phyloP scores from a whole-genome alignment of 2,113 vertebrate species.

The Dromaius novaehollandiae region DNA sequence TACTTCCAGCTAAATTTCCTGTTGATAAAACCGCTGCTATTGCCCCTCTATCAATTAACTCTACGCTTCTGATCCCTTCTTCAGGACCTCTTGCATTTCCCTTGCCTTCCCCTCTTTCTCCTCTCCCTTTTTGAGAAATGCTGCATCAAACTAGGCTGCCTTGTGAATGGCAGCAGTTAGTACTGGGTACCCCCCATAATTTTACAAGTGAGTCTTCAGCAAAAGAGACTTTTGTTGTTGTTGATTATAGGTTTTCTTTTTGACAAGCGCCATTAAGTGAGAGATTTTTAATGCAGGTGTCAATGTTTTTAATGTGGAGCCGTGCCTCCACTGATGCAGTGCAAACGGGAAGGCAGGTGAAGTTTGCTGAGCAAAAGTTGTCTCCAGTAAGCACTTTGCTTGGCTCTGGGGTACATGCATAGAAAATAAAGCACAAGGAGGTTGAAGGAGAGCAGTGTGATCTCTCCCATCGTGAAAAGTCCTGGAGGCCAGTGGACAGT shows the following conservation, averaged over 20 bases:
- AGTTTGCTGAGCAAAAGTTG: too few species aligned
- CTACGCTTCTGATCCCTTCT: not conserved
- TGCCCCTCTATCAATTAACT: not conserved
- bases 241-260: not conserved
- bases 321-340: not conserved
- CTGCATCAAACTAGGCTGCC: not conserved
- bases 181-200: accelerated
- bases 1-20: not conserved
- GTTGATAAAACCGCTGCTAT: not conserved
- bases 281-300: not conserved
- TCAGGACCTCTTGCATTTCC: not conserved
- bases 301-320: not conserved
- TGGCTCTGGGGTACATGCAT: too few species aligned
- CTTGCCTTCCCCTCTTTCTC: not conserved
- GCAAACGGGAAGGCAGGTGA: not conserved
- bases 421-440: too few species aligned
- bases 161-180: not conserved
- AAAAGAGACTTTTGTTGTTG: not conserved
- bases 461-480: not conserved
- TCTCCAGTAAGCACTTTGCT: too few species aligned
- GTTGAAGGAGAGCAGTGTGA: not conserved
- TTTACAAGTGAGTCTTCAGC: not conserved
- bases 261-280: not conserved
- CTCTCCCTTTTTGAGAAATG: not conserved
- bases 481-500: not conserved